A percentile compares a stretch with the other conserved stretches of the same genome.
Evolutionary conservation across 2,113 vertebrate species (phyloP).

Genomic region (Perccottus glenii): DNA sequence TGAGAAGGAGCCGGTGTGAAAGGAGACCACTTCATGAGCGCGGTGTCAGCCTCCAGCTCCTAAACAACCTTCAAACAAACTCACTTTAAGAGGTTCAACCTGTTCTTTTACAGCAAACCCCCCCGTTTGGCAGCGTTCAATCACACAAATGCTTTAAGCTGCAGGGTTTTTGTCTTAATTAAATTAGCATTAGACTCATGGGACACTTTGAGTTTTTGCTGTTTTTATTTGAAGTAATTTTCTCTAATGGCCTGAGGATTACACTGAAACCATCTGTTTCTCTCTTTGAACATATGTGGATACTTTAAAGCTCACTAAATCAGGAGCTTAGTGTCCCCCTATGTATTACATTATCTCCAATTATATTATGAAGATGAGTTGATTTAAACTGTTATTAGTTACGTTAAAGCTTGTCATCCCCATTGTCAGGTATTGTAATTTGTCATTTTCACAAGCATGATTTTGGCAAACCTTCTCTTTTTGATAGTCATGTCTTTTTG

Average conservation of each 20-base stretch:
- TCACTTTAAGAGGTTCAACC: conserved; percentile 25
- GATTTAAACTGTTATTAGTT: background rate
- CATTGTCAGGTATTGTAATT: too few species aligned
- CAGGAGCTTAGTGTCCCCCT: background rate
- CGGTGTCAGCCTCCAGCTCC: background rate
- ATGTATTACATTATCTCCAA: too few species aligned
- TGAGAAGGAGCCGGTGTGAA: conserved; percentile 15
- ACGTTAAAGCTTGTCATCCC: too few species aligned
- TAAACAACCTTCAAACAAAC: conserved; percentile 15
- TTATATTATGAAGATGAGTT: background rate
- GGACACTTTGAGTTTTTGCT: conserved; percentile 40
- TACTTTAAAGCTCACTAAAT: background rate
- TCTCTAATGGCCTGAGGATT: conserved; percentile 41
- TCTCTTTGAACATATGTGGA: background rate
- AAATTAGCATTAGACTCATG: conserved; percentile 53
- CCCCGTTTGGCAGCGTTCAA: background rate
- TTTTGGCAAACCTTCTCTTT: too few species aligned
- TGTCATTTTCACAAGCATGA: too few species aligned
- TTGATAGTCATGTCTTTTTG: too few species aligned
- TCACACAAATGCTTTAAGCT: conserved; percentile 27
- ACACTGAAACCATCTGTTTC: conserved; percentile 35
- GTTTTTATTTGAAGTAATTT: conserved; percentile 46
- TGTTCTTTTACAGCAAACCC: conserved; percentile 18
- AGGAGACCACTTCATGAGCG: conserved; percentile 1
- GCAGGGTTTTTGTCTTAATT: conserved; percentile 46